Percentiles rank a stretch among this genome's conserved stretches.
phyloP scores from a whole-genome alignment of 1,140 invertebrate genomes.

The Sycobia sp. region DNA sequence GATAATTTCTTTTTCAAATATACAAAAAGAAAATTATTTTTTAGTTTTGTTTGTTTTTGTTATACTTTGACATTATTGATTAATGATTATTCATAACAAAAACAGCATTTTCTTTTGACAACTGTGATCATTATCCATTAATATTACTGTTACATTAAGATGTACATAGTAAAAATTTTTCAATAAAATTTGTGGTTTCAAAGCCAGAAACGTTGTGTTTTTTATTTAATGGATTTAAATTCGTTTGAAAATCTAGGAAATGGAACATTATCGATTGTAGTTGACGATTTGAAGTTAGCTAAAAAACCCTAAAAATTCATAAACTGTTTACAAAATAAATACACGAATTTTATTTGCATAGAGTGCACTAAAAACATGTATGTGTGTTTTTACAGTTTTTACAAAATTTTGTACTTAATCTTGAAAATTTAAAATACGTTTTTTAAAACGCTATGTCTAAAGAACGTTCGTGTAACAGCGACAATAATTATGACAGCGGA shows the following conservation, averaged over 20 bases:
- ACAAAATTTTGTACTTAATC: constrained; percentile 2
- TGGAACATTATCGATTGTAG: not conserved
- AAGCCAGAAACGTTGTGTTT: constrained; percentile 11
- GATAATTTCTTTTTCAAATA: too few relatives aligned
- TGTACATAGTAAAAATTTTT: constrained; percentile 50
- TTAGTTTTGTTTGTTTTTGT: constrained; percentile 1
- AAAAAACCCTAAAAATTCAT: constrained; percentile 1
- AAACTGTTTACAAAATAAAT: constrained; percentile 26
- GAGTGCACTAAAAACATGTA: constrained; percentile 14
- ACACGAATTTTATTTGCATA: constrained; percentile 22
- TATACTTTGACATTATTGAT: constrained; percentile 2
- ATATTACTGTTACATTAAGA: constrained; percentile 50
- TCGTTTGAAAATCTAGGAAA: not conserved
- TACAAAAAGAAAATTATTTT: constrained; percentile 24
- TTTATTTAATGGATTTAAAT: constrained; percentile 8
- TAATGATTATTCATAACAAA: too few relatives aligned
- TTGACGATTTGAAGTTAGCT: constrained; percentile 10
- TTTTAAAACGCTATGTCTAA: not conserved
- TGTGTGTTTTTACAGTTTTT: constrained; percentile 2
- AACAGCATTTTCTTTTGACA: constrained; percentile 41
- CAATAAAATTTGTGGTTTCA: constrained; percentile 40
- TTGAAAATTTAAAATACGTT: not conserved
- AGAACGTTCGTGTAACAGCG: not conserved
- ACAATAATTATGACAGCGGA: not conserved
- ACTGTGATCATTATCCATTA: constrained; percentile 49